Percentiles rank a stretch among this genome's conserved stretches.
Conservation (phyloP, 2,113 vertebrate species). For the Psophia crepitans region DNA sequence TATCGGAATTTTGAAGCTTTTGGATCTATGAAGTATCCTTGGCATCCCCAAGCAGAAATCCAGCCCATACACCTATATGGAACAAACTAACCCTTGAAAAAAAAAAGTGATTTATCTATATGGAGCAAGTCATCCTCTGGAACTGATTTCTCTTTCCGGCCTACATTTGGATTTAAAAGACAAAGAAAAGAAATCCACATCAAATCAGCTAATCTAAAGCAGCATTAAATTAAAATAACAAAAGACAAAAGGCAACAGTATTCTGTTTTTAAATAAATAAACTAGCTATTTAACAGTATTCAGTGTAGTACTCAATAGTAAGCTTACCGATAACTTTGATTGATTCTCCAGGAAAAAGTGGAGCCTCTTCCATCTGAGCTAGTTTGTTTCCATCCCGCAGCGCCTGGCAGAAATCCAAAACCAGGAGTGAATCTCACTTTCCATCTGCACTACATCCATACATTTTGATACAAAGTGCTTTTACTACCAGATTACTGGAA, state of each 20-base stretch:
- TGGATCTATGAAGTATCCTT: not conserved
- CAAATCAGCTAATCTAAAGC: not conserved
- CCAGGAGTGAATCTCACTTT: conserved; percentile 59
- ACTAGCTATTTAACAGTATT: not conserved
- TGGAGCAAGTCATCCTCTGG: not conserved
- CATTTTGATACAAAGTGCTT: conserved; percentile 27
- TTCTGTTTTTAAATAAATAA: not conserved
- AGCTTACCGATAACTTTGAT: conserved; percentile 87
- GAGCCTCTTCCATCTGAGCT: conserved; percentile 87
- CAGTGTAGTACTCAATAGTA: not conserved
- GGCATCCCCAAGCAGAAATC: not conserved
- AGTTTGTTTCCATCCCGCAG: conserved; percentile 83
- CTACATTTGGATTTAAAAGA: not conserved
- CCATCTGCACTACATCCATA: not conserved
- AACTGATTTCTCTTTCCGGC: not conserved
- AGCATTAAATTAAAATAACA: not conserved
- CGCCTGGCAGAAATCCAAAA: conserved; percentile 75
- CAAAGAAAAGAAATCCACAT: not conserved
- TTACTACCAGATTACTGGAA: conserved; percentile 42
- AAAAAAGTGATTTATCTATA: not conserved
- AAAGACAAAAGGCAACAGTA: not conserved
- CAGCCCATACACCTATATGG: not conserved
- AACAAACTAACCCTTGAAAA: not conserved
- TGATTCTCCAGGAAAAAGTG: conserved; percentile 90
- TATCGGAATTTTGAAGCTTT: not conserved